Evolutionary conservation across 1,140 invertebrate species (phyloP).

Genomic region (Leptopilina clavipes): DNA sequence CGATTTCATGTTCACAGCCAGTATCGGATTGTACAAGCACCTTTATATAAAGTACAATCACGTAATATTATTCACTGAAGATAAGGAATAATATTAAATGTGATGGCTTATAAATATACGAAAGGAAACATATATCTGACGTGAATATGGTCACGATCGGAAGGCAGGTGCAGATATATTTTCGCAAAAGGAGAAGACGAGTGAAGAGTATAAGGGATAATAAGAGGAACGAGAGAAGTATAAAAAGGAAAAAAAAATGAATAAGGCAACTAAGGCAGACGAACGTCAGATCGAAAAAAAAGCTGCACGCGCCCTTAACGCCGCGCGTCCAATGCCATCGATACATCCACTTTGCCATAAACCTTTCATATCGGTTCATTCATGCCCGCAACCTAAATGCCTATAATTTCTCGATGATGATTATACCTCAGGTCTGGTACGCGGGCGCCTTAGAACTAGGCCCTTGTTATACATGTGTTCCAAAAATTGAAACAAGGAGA

Average conservation of each 20-base stretch:
- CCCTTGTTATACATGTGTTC: slow-evolving; percentile 58
- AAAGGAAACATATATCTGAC: slow-evolving; percentile 55
- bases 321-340: too few species aligned
- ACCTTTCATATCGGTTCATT: slow-evolving; percentile 71
- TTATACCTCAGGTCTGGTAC: slow-evolving; percentile 70
- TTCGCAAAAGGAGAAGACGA: slow-evolving; percentile 46
- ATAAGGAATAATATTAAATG: slow-evolving; percentile 34
- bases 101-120: slow-evolving; percentile 39
- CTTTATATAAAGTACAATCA: slow-evolving; percentile 21
- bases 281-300: slow-evolving; percentile 44
- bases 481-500: slow-evolving; percentile 67
- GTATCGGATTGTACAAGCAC: too few species aligned
- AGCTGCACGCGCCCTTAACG: slow-evolving; percentile 68
- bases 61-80: slow-evolving; percentile 26
- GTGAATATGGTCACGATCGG: slow-evolving; percentile 65
- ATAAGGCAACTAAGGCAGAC: not conserved
- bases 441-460: slow-evolving; percentile 41
- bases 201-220: slow-evolving; percentile 37
- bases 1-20: too few species aligned
- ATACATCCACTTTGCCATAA: slow-evolving; percentile 60
- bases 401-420: slow-evolving; percentile 72
- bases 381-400: slow-evolving; percentile 70
- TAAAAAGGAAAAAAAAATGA: slow-evolving; percentile 18
- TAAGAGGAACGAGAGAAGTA: slow-evolving; percentile 40
- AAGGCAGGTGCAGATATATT: slow-evolving; percentile 60